Evolutionary conservation across 2,888 invertebrate species (phyloP).

Genomic region (Argyra leucocephala): DNA sequence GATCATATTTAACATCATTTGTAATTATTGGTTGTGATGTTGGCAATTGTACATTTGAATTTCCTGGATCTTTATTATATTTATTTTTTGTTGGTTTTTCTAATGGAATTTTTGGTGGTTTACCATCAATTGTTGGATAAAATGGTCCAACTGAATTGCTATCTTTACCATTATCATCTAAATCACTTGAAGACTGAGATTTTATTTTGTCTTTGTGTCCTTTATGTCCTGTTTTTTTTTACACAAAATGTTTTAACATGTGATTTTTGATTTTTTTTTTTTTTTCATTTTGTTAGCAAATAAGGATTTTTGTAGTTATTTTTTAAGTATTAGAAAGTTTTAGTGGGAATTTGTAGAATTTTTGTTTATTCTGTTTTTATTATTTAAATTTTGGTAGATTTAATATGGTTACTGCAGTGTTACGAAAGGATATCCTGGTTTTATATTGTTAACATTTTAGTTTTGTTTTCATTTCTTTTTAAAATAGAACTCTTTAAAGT

Average conservation of each 20-base stretch:
- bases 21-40: conserved; percentile 22
- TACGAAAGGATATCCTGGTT: too few species aligned
- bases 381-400: too few species aligned
- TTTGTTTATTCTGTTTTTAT: too few species aligned
- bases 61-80: conserved; percentile 22
- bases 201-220: conserved; percentile 11
- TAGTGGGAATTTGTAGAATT: too few species aligned
- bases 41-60: conserved; percentile 1
- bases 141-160: conserved; percentile 33
- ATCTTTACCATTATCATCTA: conserved; percentile 26
- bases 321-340: too few species aligned
- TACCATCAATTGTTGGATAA: conserved; percentile 42
- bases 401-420: too few species aligned
- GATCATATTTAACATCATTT: conserved; percentile 38
- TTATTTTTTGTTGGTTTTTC: conserved; percentile 27
- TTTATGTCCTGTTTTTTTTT: not conserved
- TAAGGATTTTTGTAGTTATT: too few species aligned
- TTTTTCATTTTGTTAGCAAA: not conserved
- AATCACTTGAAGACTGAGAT: conserved; percentile 9
- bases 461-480: too few species aligned
- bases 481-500: too few species aligned
- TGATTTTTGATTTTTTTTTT: not conserved
- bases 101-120: conserved; percentile 33
- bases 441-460: too few species aligned
- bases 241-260: not conserved